These are phyloP conservation scores for Cyprinus carpio DNA, from an alignment of 2,113 vertebrate species.

Conservation along the genomic window DNA sequence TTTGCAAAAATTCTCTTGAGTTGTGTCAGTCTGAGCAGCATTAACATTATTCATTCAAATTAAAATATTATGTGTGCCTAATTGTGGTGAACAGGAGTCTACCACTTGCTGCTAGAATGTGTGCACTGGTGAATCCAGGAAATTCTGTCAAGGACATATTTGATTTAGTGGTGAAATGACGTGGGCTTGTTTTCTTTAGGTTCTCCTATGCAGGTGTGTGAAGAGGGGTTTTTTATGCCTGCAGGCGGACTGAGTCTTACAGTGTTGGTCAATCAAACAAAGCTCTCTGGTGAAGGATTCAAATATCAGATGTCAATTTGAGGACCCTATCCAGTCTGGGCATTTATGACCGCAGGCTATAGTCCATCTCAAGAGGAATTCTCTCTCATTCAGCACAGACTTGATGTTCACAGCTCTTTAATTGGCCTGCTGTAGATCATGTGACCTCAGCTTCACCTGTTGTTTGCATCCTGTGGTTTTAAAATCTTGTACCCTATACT, in stretches of 20 bases:
- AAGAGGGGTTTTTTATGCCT: conserved; percentile 36
- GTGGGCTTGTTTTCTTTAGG: background rate
- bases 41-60: background rate
- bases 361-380: conserved; percentile 53
- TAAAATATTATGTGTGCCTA: background rate
- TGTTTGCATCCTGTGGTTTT: conserved; percentile 9
- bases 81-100: background rate
- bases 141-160: background rate
- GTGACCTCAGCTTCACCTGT: conserved; percentile 7
- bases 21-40: background rate
- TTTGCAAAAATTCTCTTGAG: background rate
- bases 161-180: background rate
- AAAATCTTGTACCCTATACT: background rate
- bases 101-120: background rate
- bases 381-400: conserved; percentile 45
- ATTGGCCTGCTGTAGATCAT: background rate
- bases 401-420: conserved; percentile 17
- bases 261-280: conserved; percentile 66
- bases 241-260: conserved; percentile 58
- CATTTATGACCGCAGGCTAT: conserved; percentile 56
- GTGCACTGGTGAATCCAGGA: background rate
- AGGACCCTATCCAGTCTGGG: conserved; percentile 42
- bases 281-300: conserved; percentile 60
- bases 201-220: background rate
- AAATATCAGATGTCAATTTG: conserved; percentile 53